Conservation (phyloP, 2,797 vertebrate genomes). For the Enoplosus armatus region DNA sequence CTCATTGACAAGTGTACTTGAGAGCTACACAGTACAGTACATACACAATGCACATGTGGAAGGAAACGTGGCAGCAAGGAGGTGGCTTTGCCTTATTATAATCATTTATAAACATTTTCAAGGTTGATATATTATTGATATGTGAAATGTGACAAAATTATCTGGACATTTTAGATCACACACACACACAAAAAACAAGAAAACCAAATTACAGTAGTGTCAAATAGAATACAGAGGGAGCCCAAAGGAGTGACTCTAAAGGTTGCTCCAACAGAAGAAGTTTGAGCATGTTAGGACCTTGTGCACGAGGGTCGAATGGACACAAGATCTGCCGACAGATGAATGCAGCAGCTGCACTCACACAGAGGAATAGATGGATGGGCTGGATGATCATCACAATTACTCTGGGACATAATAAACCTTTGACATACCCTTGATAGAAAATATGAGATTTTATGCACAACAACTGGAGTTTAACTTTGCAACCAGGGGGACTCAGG, state of each 20-base stretch:
- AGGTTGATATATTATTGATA: neutral
- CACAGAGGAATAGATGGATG: neutral
- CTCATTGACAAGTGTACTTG: neutral
- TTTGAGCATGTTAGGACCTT: neutral
- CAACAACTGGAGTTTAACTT: neutral
- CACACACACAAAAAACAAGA: neutral
- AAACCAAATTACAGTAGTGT: neutral
- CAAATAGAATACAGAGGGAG: neutral
- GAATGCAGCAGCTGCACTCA: neutral
- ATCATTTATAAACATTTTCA: neutral
- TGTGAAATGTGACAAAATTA: neutral
- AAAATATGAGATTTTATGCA: neutral
- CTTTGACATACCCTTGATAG: neutral
- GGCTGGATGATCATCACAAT: neutral
- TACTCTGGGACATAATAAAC: neutral
- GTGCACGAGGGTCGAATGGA: neutral
- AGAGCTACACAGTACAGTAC: neutral
- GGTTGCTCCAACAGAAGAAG: neutral
- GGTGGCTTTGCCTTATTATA: neutral
- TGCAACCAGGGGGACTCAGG: neutral
- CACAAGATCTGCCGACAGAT: conserved; percentile 11
- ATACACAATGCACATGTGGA: neutral
- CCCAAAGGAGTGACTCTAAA: neutral
- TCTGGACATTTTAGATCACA: neutral
- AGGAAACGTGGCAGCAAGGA: neutral